Evolutionary conservation across 2,113 vertebrate species (phyloP).

Genomic region (Catharus fuscescens): DNA sequence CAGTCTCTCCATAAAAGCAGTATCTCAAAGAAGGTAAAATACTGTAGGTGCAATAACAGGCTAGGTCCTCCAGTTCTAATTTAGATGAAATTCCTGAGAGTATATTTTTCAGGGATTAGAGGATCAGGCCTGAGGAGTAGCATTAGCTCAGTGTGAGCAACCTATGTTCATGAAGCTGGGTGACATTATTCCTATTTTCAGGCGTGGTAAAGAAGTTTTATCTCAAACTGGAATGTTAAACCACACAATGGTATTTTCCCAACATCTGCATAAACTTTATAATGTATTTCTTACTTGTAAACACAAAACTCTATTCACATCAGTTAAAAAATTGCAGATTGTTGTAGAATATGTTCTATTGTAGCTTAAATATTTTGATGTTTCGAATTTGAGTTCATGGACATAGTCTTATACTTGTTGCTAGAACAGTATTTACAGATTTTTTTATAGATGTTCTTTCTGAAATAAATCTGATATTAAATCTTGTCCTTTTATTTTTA

Average conservation of each 20-base stretch:
- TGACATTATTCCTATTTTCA: not conserved
- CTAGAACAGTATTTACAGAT: not conserved
- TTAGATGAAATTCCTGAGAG: not conserved
- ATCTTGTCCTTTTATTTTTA: not conserved
- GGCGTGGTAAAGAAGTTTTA: not conserved
- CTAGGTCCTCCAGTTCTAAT: not conserved
- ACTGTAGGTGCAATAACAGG: not conserved
- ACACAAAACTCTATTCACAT: not conserved
- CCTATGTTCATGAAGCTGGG: not conserved
- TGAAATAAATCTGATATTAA: not conserved
- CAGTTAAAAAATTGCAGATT: not conserved
- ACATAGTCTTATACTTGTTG: not conserved
- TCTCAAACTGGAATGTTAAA: not conserved
- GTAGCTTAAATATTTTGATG: not conserved
- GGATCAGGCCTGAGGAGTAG: not conserved
- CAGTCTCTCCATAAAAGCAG: not conserved
- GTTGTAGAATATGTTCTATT: not conserved
- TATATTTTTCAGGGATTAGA: not conserved
- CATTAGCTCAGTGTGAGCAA: not conserved
- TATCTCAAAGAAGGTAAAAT: conserved; percentile 28
- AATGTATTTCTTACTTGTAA: not conserved
- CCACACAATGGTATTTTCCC: not conserved
- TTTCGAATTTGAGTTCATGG: not conserved
- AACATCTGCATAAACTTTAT: not conserved
- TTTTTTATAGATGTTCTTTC: not conserved